A percentile compares a stretch with the other conserved stretches of the same genome.
Evolutionary conservation across 2,113 vertebrate genomes (phyloP).

Genomic region (Theristicus caerulescens): DNA sequence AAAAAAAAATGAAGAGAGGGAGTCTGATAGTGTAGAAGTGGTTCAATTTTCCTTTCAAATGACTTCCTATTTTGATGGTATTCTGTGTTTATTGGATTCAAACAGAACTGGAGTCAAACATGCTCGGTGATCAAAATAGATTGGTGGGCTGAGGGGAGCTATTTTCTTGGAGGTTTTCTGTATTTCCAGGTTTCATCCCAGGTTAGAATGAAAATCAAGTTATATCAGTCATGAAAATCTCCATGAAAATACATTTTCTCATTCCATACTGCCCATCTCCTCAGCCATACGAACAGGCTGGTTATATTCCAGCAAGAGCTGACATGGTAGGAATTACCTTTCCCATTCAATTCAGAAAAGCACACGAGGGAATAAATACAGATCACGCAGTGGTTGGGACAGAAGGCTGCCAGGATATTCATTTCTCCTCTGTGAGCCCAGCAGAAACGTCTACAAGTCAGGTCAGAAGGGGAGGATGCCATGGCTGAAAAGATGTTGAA

Average conservation of each 20-base stretch:
- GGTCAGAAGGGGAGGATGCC: not conserved
- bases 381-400: not conserved
- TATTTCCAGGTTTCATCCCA: not conserved
- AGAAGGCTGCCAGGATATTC: not conserved
- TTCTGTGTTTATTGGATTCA: constrained; percentile 1
- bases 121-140: not conserved
- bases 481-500: not conserved
- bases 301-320: not conserved
- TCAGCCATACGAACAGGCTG: not conserved
- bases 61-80: not conserved
- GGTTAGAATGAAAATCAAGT: not conserved
- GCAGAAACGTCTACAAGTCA: not conserved
- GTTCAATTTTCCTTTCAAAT: constrained; percentile 7
- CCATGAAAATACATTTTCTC: not conserved
- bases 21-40: not conserved
- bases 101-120: not conserved
- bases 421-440: not conserved
- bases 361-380: not conserved
- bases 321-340: not conserved
- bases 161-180: not conserved
- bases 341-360: not conserved
- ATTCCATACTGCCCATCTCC: not conserved
- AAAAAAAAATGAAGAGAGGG: not conserved
- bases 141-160: not conserved
- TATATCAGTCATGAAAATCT: not conserved